These are phyloP conservation scores for Fistularia tabacaria DNA, from an alignment of 2,797 vertebrate species.

Conservation along the genomic window DNA sequence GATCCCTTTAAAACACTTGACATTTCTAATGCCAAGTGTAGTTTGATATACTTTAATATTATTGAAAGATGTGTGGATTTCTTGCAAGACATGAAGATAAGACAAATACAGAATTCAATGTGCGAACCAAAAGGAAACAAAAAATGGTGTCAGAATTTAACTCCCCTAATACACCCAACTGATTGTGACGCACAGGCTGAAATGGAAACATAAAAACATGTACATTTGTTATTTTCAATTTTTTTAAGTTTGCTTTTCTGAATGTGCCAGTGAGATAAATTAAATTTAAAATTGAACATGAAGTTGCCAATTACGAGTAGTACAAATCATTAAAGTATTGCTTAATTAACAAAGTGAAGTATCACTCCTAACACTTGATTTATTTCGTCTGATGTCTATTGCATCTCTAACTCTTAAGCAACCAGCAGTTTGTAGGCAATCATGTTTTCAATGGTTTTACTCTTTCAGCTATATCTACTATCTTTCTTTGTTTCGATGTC, in stretches of 20 bases:
- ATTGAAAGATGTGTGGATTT: no score
- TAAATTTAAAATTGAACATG: background rate
- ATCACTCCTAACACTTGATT: no score
- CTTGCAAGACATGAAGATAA: no score
- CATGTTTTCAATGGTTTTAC: background rate
- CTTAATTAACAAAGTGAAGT: background rate
- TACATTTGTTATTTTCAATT: constrained; percentile 7
- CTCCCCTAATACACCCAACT: no score
- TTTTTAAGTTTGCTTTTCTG: constrained; percentile 3
- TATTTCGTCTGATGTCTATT: constrained; percentile 8
- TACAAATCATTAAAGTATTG: background rate
- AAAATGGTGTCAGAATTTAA: no score
- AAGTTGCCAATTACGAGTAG: constrained; percentile 7
- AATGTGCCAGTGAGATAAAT: background rate
- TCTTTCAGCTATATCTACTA: background rate
- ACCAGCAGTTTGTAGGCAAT: background rate
- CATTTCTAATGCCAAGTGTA: no score
- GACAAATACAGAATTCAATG: no score
- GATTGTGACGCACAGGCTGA: no score
- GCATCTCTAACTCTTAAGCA: background rate
- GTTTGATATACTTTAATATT: no score
- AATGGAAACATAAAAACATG: background rate
- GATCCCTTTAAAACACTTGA: no score
- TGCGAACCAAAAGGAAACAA: no score
- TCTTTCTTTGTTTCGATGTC: background rate